Conservation (phyloP, 2,113 vertebrate species). For the Scalopus aquaticus region DNA sequence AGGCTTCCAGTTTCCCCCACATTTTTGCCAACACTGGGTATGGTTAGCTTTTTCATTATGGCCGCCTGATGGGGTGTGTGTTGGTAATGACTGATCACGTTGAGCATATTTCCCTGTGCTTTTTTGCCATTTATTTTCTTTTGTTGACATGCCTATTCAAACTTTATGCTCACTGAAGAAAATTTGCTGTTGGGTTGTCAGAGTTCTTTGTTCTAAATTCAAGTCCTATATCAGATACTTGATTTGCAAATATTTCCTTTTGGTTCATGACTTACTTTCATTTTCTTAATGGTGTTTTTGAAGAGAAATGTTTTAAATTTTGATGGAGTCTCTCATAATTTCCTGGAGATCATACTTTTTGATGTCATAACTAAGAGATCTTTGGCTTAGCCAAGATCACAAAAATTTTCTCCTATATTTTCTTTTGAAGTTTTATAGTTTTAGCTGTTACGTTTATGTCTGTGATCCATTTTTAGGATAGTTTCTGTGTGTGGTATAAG, state of each 20-base stretch:
- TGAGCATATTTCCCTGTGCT: neutral
- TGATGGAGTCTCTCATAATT: neutral
- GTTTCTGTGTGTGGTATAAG: neutral
- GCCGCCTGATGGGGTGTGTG: neutral
- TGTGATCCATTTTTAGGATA: neutral
- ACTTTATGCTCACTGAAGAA: neutral
- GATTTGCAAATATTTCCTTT: conserved; percentile 21
- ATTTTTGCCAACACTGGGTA: neutral
- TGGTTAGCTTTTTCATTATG: neutral
- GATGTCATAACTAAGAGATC: neutral
- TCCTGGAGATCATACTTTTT: neutral
- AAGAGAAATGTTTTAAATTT: neutral
- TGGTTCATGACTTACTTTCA: neutral
- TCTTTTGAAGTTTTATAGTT: neutral
- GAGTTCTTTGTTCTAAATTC: neutral
- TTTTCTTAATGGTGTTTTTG: neutral
- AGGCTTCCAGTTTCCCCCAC: neutral
- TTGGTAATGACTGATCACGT: neutral
- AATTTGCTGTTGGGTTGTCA: neutral
- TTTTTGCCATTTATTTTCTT: conserved; percentile 25
- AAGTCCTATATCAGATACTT: neutral
- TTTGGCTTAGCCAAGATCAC: neutral
- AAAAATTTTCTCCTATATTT: neutral
- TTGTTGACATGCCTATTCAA: neutral
- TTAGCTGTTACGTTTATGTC: neutral